These are phyloP conservation scores for Geococcyx californianus DNA, from an alignment of 2,113 vertebrate genomes.

Conservation along the genomic window DNA sequence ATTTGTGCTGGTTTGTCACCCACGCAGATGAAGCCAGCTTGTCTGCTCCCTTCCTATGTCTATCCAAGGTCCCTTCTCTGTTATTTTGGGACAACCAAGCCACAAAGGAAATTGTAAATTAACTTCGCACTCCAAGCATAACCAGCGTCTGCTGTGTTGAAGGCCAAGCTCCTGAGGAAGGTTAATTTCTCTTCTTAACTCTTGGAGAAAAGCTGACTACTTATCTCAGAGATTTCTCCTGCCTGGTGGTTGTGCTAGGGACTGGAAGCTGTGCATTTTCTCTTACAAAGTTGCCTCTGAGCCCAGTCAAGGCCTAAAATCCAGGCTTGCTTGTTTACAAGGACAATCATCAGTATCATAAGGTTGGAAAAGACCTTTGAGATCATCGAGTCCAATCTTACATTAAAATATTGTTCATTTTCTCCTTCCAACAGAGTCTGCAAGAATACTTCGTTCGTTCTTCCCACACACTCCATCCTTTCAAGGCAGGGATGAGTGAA, in stretches of 20 bases:
- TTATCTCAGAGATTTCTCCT: background rate
- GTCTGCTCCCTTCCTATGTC: background rate
- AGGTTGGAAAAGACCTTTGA: too few species aligned
- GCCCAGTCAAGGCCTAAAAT: background rate
- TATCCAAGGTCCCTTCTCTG: background rate
- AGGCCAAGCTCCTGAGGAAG: background rate
- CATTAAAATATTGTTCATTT: background rate
- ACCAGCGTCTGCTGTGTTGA: background rate
- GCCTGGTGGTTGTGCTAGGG: background rate
- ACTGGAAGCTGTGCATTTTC: background rate
- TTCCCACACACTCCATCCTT: background rate
- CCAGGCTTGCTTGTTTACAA: background rate
- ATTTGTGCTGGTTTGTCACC: background rate
- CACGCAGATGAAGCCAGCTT: background rate
- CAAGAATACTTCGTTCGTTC: background rate
- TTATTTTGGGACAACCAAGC: background rate
- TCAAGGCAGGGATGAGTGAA: background rate
- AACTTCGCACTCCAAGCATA: background rate
- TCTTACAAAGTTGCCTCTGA: background rate
- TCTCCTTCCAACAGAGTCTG: background rate
- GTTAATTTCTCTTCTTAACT: background rate
- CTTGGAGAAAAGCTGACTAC: background rate
- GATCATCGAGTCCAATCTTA: too few species aligned
- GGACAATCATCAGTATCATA: too few species aligned
- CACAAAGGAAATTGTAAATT: background rate